Evolutionary conservation across 1,140 invertebrate species (phyloP).

Genomic region (Atta colombica): DNA sequence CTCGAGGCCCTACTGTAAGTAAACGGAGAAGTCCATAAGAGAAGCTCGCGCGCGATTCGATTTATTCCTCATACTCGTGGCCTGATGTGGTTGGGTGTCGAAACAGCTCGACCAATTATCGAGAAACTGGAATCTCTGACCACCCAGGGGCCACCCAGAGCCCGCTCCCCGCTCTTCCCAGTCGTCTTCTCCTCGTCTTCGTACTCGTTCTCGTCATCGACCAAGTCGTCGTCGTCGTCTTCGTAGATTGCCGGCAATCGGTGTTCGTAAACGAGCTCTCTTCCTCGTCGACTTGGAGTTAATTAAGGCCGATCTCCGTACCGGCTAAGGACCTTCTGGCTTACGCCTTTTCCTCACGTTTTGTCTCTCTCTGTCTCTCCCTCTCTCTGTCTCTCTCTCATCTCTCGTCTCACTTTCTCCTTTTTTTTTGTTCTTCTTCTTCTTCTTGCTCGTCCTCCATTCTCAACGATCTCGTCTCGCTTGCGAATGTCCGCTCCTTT

Average conservation of each 20-base stretch:
- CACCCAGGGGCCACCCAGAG: constrained; percentile 81
- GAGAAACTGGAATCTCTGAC: constrained; percentile 86
- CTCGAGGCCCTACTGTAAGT: constrained; percentile 30
- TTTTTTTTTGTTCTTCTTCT: constrained; percentile 27
- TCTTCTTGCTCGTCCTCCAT: constrained; percentile 35
- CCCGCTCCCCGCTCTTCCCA: constrained; percentile 40
- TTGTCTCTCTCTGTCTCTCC: constrained; percentile 15
- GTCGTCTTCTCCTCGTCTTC: constrained; percentile 61
- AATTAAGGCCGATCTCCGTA: constrained; percentile 85
- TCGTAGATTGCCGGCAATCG: constrained; percentile 64
- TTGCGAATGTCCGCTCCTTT: constrained; percentile 50
- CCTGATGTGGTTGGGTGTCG: constrained; percentile 85
- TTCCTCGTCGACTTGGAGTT: constrained; percentile 81
- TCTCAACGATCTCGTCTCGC: constrained; percentile 37
- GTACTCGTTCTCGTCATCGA: constrained; percentile 50
- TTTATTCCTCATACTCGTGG: constrained; percentile 82
- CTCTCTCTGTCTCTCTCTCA: constrained; percentile 18
- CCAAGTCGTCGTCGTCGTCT: constrained; percentile 43
- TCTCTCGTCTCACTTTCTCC: background rate
- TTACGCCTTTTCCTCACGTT: constrained; percentile 76
- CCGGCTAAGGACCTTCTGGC: constrained; percentile 83
- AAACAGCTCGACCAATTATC: constrained; percentile 87
- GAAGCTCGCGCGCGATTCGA: constrained; percentile 48
- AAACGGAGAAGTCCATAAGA: constrained; percentile 48
- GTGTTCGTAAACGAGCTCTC: constrained; percentile 82